Percentiles rank a stretch among this genome's conserved stretches.
phyloP scores from a whole-genome alignment of 2,113 vertebrate species.

The Hippocampus comes region DNA sequence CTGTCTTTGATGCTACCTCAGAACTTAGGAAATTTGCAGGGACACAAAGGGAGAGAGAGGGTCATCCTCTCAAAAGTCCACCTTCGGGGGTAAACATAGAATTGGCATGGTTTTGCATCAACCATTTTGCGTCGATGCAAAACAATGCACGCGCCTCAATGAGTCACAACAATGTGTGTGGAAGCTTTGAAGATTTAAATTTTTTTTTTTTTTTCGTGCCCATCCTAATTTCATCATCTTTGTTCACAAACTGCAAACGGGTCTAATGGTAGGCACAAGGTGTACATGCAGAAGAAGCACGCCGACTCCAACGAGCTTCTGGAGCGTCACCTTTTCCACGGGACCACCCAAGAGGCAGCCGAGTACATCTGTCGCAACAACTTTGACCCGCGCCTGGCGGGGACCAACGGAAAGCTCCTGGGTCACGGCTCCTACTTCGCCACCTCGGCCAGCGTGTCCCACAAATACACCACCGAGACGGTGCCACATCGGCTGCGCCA shows the following conservation, averaged over 20 bases:
- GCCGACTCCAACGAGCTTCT: background rate
- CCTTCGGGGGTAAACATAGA: too few species aligned
- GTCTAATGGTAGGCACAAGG: constrained; percentile 41
- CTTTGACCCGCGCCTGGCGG: constrained; percentile 61
- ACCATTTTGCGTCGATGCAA: too few species aligned
- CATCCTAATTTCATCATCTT: too few species aligned
- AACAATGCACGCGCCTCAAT: too few species aligned
- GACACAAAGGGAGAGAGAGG: background rate
- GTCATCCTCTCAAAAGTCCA: background rate
- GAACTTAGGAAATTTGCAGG: background rate
- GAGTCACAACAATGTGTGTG: too few species aligned
- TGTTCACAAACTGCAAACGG: too few species aligned
- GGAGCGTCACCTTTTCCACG: constrained; percentile 64
- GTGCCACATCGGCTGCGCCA: background rate
- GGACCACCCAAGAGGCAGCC: constrained; percentile 28
- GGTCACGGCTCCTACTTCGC: constrained; percentile 59
- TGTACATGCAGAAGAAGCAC: constrained; percentile 36
- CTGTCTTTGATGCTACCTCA: background rate
- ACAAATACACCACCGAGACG: background rate
- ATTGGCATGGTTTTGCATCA: background rate
- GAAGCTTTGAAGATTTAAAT: too few species aligned
- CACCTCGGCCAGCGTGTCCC: constrained; percentile 24
- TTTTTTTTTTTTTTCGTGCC: too few species aligned
- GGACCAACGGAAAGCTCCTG: constrained; percentile 31
- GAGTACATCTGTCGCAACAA: constrained; percentile 57